Percentiles rank a stretch among this genome's conserved stretches.
phyloP scores from a whole-genome alignment of 2,113 vertebrate species.

The Cephalopholis sonnerati region DNA sequence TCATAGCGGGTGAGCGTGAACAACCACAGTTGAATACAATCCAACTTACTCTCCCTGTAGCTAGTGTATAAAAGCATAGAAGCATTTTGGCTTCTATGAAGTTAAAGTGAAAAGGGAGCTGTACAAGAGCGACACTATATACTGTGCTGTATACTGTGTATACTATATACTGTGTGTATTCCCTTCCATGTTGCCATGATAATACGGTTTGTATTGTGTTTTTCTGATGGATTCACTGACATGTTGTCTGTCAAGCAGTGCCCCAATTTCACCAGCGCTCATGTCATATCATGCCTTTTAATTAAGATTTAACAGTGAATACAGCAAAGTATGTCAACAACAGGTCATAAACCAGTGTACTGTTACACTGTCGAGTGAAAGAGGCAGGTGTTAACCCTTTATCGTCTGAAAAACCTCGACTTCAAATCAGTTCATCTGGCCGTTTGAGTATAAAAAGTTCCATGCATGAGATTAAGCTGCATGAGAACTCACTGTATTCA shows the following conservation, averaged over 20 bases:
- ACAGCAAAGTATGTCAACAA: conserved; percentile 40
- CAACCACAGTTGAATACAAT: too few relatives aligned
- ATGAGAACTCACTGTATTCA: neutral
- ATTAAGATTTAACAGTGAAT: conserved; percentile 46
- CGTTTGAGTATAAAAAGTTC: neutral
- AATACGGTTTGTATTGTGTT: neutral
- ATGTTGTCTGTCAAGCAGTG: conserved; percentile 10
- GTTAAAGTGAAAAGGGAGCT: too few relatives aligned
- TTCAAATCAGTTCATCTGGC: neutral
- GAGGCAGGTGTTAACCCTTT: conserved; percentile 39
- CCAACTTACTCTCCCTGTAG: too few relatives aligned
- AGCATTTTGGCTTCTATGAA: too few relatives aligned
- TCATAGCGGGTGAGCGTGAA: too few relatives aligned
- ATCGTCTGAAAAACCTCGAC: neutral
- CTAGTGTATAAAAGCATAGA: too few relatives aligned
- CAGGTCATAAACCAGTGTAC: conserved; percentile 33
- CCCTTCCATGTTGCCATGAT: too few relatives aligned
- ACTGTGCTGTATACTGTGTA: too few relatives aligned
- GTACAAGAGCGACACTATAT: too few relatives aligned
- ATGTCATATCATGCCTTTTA: conserved; percentile 66
- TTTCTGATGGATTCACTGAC: neutral
- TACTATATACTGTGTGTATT: too few relatives aligned
- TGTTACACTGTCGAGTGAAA: conserved; percentile 29
- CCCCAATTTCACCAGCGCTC: conserved; percentile 19
- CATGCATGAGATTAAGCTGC: neutral